Conservation (phyloP, 2,888 invertebrate species). For the Spisula subtruncata region DNA sequence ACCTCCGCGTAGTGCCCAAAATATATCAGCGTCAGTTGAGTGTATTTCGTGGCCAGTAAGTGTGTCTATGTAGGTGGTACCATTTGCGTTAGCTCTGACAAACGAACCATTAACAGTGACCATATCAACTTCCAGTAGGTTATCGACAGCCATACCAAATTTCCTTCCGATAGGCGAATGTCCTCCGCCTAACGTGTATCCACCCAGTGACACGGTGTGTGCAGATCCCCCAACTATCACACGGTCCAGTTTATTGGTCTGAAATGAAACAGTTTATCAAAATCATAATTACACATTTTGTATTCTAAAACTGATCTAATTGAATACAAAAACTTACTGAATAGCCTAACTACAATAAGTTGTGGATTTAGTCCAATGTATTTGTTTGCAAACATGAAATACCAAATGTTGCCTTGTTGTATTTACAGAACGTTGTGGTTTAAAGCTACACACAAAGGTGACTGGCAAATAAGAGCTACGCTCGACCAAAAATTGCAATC, state of each 20-base stretch:
- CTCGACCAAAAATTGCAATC: too few species aligned
- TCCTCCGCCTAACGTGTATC: conserved; percentile 81
- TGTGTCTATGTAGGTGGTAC: conserved; percentile 32
- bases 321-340: too few species aligned
- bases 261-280: not conserved
- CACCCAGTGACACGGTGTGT: conserved; percentile 78
- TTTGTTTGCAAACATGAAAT: too few species aligned
- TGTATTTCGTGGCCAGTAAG: conserved; percentile 24
- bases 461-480: too few species aligned
- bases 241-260: conserved; percentile 72
- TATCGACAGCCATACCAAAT: conserved; percentile 71
- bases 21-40: conserved; percentile 60
- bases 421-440: too few species aligned
- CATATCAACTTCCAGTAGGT: conserved; percentile 68
- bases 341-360: too few species aligned
- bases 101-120: conserved; percentile 56
- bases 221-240: conserved; percentile 79
- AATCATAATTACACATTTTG: too few species aligned
- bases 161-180: conserved; percentile 75
- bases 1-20: conserved; percentile 76
- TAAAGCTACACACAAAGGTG: too few species aligned
- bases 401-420: too few species aligned
- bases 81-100: conserved; percentile 50
- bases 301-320: too few species aligned
- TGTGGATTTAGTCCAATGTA: too few species aligned